Evolutionary conservation across 2,888 invertebrate species (phyloP), one percentile per base, ranked within the genome.

Genomic region (Rhimphoctona megacephalus): DNA sequence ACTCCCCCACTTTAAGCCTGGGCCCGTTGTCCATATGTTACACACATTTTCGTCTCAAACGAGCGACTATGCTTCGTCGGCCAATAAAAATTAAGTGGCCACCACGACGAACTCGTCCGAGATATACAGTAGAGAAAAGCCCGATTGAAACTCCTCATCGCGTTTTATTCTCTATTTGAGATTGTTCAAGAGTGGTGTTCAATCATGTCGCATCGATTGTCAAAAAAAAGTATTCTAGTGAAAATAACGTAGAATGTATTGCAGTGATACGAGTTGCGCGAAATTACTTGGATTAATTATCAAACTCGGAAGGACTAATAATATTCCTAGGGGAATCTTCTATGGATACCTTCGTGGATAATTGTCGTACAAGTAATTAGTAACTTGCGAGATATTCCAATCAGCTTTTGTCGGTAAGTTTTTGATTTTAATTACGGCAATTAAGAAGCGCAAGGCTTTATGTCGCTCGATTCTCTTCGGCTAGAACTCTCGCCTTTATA

Each of bases 371-470:
- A 70, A 78, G 79, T 82, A 76, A 83, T 79, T 67, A 73, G 81
- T 77, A 70, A 86, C 70, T 57, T 36, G 54, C 57, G 72, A 52
- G 80, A 80, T 52, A 83, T 77, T 83, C 66, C 57, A 49, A 83
- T 83, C 85, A 69, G 69, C 54, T 81, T 81, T 77, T 72, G 22
- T 87, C 90, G 93, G 93, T 93, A 91, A 93, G 93, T 93, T 92
- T 89, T 90, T 88, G 88, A 91, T 92, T 93, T 93, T 92, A 93
- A 93, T 93, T 91, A 92, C 90, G 89, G 90, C 91, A 92, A 92
- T 93, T 93, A 92, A 90, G 91, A 90, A 87, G 1, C 89, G 87
- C 91, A 92, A 92, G 91, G 92, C 92, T 90, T 91, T 88, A 89
- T 88, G 87, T 88, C 64, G 52, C 46, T 72, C 67, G 22, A 14